Percentiles rank a stretch among this genome's conserved stretches.
Conservation (phyloP, 2,113 vertebrate species). For the Leucosticte australis region DNA sequence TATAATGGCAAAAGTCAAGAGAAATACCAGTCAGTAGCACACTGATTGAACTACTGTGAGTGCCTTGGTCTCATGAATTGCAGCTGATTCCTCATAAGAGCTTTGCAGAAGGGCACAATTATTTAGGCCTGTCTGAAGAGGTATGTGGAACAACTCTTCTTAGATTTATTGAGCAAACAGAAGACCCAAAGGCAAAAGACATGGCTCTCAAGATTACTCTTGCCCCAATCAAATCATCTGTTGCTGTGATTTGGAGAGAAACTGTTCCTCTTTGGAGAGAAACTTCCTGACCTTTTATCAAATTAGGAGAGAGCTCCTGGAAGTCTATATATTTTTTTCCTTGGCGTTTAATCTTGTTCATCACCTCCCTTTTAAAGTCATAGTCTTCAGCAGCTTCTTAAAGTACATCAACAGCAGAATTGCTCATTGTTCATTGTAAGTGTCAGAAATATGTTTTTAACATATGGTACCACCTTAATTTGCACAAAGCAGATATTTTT, state of each 20-base stretch:
- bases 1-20: background rate
- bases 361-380: background rate
- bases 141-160: background rate
- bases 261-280: background rate
- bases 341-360: background rate
- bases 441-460: constrained; percentile 33
- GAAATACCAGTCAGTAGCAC: background rate
- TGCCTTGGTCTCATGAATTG: background rate
- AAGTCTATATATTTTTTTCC: background rate
- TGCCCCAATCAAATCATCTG: background rate
- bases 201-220: background rate
- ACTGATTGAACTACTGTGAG: rapidly evolving
- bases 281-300: background rate
- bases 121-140: background rate
- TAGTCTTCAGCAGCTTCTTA: background rate
- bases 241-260: background rate
- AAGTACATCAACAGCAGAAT: background rate
- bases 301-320: background rate
- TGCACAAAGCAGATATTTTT: background rate
- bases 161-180: background rate
- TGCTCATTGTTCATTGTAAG: constrained; percentile 50
- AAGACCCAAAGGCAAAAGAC: background rate
- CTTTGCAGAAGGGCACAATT: background rate
- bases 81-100: background rate
- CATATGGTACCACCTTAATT: background rate